These are phyloP conservation scores for Micrastur ruficollis DNA, from an alignment of 2,797 vertebrate genomes.

Conservation along the genomic window DNA sequence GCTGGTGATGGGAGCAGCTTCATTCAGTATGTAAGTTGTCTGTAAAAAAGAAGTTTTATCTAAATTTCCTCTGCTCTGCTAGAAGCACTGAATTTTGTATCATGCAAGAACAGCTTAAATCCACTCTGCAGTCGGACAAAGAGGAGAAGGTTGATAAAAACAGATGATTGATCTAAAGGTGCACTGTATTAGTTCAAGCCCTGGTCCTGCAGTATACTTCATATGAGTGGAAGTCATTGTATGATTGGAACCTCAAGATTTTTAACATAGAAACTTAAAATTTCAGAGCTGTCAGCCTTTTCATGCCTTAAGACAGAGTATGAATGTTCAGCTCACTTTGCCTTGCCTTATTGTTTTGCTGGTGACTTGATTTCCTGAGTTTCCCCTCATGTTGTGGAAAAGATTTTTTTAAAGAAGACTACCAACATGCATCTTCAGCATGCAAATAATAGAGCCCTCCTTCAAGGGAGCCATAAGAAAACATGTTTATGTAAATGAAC, in stretches of 20 bases:
- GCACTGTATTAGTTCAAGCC: background rate
- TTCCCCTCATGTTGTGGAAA: background rate
- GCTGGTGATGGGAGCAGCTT: background rate
- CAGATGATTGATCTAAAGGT: background rate
- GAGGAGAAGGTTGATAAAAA: background rate
- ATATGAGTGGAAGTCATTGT: background rate
- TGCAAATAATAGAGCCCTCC: background rate
- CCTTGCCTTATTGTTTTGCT: background rate
- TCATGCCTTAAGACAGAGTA: background rate
- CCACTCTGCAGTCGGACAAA: background rate
- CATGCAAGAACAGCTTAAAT: background rate
- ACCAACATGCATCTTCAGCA: background rate
- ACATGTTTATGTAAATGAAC: background rate
- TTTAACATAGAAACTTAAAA: background rate
- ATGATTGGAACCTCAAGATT: background rate
- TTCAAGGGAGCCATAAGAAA: background rate
- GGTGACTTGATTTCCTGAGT: background rate
- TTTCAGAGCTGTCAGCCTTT: background rate
- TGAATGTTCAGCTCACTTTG: background rate
- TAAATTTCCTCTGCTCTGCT: background rate
- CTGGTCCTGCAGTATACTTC: background rate
- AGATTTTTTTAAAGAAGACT: background rate
- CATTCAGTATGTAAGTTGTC: background rate
- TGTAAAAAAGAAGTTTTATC: background rate
- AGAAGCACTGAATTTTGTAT: background rate